Conservation (phyloP, 2,888 invertebrate genomes). For the Plebejus melissa region DNA sequence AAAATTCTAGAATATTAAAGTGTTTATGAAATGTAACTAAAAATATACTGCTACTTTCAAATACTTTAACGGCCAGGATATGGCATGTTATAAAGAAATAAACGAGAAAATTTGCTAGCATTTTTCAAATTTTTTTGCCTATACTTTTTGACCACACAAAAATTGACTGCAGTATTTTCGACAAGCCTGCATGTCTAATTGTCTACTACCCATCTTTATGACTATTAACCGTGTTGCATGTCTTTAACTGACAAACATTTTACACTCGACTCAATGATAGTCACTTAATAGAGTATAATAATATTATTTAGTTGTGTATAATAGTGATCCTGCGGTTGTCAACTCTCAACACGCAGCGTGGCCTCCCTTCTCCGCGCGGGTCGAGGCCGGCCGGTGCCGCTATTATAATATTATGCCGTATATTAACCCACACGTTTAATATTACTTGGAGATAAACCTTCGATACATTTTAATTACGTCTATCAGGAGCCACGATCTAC, state of each 20-base stretch:
- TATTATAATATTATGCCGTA: constrained; percentile 6
- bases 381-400: constrained; percentile 39
- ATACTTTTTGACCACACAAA: too few species aligned
- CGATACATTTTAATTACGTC: background rate
- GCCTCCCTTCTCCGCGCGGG: constrained; percentile 31
- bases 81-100: background rate
- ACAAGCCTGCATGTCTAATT: too few species aligned
- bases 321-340: constrained; percentile 4
- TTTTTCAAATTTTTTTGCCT: background rate
- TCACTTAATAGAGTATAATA: background rate
- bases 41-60: background rate
- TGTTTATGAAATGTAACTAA: too few species aligned
- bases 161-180: too few species aligned
- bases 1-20: background rate
- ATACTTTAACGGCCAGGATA: background rate
- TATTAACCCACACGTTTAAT: background rate
- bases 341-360: background rate
- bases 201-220: too few species aligned
- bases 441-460: background rate
- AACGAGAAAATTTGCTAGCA: background rate
- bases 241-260: background rate
- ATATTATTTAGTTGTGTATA: background rate
- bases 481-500: background rate
- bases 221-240: background rate
- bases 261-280: background rate